These are phyloP conservation scores for Battus philenor DNA, from an alignment of 1,140 invertebrate species.

Conservation along the genomic window DNA sequence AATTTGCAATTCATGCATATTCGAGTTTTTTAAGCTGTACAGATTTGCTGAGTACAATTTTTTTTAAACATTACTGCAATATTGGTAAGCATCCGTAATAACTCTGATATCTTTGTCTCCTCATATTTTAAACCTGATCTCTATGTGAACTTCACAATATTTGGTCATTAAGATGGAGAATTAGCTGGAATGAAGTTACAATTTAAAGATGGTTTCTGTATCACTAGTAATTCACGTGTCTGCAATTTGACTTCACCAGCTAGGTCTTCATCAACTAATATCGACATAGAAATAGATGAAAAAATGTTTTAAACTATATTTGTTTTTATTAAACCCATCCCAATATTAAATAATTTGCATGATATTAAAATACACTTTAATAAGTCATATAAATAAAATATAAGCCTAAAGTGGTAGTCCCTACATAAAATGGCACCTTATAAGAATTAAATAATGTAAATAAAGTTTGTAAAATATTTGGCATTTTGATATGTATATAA, in stretches of 20 bases:
- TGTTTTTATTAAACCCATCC: slow-evolving; percentile 17
- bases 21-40: slow-evolving; percentile 45
- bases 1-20: slow-evolving; percentile 51
- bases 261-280: slow-evolving; percentile 52
- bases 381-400: slow-evolving; percentile 22
- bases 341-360: slow-evolving; percentile 29
- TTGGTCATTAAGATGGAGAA: slow-evolving; percentile 42
- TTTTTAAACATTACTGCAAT: slow-evolving; percentile 17
- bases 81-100: slow-evolving; percentile 21
- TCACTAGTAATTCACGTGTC: slow-evolving; percentile 26
- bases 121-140: slow-evolving; percentile 62
- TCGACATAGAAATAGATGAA: slow-evolving; percentile 63
- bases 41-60: slow-evolving; percentile 28
- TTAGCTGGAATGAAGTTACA: slow-evolving; percentile 29
- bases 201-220: slow-evolving; percentile 22
- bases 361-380: slow-evolving; percentile 24
- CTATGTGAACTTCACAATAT: slow-evolving; percentile 62
- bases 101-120: slow-evolving; percentile 52
- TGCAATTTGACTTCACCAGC: slow-evolving; percentile 27
- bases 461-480: slow-evolving; percentile 53
- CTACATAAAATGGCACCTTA: slow-evolving; percentile 40
- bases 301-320: slow-evolving; percentile 56
- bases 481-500: slow-evolving; percentile 59
- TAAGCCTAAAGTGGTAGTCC: slow-evolving; percentile 38
- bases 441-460: slow-evolving; percentile 36